Base-by-base conservation (phyloP, 1,140 invertebrate species). In the Drosophila saltans region DNA sequence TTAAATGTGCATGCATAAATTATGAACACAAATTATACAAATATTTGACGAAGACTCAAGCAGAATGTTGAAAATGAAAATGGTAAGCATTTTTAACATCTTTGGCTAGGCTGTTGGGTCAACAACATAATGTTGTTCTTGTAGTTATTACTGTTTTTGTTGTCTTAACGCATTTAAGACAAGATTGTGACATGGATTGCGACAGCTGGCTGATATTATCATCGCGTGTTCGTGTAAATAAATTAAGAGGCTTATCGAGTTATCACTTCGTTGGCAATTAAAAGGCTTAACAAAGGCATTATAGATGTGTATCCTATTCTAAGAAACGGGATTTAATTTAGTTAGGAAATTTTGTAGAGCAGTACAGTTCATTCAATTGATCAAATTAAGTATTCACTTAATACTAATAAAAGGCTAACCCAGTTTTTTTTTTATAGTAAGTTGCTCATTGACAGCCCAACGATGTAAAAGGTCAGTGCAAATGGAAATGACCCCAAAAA, bases 1-100 rank as follows among this genome's bases (percentile, higher is more conserved):
- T 59, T 78, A 78, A 78, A 78, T 72, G 77, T 67, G 78, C 75
- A 72, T 72, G 75, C 75, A 78, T 78, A 72, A 78, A 78, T 78
- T 77, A 72, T 55, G 72, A 48, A 72, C 62, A 62, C 67, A 72
- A 78, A 78, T 67, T 78, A 69, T 78, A 30, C 30, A 39, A 21
- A 30, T 57, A 28, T 57, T 28, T 57, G 55, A 57, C 55, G 16
- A 24, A 59, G 57, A 59, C 57, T 21, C 8, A 21, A 3, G 2
- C 16, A 59, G 16, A 59, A 58, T 36, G 56, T 58, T 33, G 9
- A 52, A 52, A 26, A 26, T 58, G 30, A 39, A 36, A 58, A 48
- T 48, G 45, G 21, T 36, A 36, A 7, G 3, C 33, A 10, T 10
- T 11, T 11, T 40, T 9, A 40, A 40, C 39, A 40, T 5, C 10